Evolutionary conservation across 2,113 vertebrate species (phyloP).

Genomic region (Stercorarius parasiticus): DNA sequence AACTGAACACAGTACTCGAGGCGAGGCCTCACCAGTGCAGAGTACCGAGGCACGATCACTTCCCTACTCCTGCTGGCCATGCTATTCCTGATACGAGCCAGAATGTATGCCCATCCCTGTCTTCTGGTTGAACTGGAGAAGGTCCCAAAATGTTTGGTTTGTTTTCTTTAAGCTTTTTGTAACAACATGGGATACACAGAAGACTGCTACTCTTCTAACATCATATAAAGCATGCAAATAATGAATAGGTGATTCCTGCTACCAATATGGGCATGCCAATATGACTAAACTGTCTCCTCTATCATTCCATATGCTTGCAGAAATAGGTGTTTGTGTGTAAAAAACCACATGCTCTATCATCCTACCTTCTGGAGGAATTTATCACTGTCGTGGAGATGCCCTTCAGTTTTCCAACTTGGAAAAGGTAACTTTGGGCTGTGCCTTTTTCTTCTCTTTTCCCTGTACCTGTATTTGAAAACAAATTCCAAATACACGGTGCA

Average conservation of each 20-base stretch:
- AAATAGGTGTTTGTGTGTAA: not conserved
- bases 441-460: not conserved
- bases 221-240: not conserved
- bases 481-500: not conserved
- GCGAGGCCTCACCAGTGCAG: too few species aligned
- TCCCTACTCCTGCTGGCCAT: too few species aligned
- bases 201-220: not conserved
- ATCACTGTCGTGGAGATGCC: not conserved
- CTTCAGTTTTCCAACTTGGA: not conserved
- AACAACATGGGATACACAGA: not conserved
- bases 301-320: not conserved
- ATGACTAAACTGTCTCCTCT: not conserved
- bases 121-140: not conserved
- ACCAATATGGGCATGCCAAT: accelerated
- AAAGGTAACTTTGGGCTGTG: not conserved
- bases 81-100: too few species aligned
- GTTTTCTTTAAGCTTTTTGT: not conserved
- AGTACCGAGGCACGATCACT: too few species aligned
- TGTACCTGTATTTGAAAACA: not conserved
- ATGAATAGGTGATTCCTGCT: not conserved
- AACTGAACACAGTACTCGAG: too few species aligned
- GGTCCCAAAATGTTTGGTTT: not conserved
- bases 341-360: not conserved
- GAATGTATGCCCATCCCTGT: not conserved
- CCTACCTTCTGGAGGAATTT: not conserved